Evolutionary conservation across 2,797 vertebrate genomes (phyloP).

Genomic region (Pachyuromys duprasi): DNA sequence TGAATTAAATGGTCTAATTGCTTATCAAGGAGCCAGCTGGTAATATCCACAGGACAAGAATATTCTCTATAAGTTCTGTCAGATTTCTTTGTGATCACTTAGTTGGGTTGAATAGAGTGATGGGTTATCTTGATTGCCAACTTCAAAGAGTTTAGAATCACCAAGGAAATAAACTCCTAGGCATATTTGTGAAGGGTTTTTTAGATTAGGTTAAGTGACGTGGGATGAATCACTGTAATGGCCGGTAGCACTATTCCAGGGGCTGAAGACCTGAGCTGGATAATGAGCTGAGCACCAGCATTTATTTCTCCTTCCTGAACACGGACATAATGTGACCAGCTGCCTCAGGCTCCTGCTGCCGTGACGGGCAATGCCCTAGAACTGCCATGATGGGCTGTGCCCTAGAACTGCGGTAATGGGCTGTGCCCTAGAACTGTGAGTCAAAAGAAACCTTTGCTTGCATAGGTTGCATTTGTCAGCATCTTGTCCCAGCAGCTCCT

Average conservation of each 20-base stretch:
- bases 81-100: background rate
- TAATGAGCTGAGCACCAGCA: background rate
- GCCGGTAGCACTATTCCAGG: background rate
- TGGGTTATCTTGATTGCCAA: background rate
- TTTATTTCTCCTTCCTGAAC: background rate
- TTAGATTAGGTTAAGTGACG: background rate
- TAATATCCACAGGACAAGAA: background rate
- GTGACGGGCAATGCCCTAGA: no score
- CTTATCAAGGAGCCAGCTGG: conserved; percentile 1
- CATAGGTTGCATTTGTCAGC: background rate
- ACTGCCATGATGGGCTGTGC: background rate
- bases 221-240: background rate
- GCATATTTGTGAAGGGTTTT: background rate
- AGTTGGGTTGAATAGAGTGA: background rate
- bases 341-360: background rate
- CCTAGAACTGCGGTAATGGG: background rate
- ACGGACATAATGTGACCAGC: background rate
- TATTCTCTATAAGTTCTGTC: background rate
- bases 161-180: background rate
- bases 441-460: background rate
- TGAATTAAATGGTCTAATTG: background rate
- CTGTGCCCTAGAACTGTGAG: background rate
- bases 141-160: background rate
- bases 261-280: background rate
- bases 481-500: background rate